phyloP scores from a whole-genome alignment of 1,140 invertebrate species.

The Whitmania pigra region DNA sequence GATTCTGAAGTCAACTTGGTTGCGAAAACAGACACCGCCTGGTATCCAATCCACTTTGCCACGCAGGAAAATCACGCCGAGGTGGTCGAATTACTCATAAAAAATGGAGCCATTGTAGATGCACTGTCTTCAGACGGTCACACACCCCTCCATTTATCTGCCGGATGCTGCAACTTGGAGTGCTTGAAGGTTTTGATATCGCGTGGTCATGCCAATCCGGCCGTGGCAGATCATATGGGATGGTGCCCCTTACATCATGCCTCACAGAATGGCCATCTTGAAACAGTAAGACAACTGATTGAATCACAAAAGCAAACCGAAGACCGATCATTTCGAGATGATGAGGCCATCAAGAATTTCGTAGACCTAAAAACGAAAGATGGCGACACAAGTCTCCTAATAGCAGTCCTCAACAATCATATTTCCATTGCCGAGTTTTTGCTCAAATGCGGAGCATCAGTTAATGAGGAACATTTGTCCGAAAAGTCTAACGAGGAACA shows the following conservation, averaged over 20 bases:
- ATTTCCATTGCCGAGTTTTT: conserved; percentile 13
- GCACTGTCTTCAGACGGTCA: conserved; percentile 35
- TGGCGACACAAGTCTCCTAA: conserved; percentile 21
- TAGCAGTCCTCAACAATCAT: conserved; percentile 23
- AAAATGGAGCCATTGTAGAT: conserved; percentile 47
- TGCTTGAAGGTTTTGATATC: conserved; percentile 34
- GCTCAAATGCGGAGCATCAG: conserved; percentile 3
- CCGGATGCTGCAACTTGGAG: conserved; percentile 38
- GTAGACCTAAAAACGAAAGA: conserved; percentile 16
- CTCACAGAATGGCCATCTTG: conserved; percentile 31
- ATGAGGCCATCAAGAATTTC: background rate
- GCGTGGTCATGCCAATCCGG: conserved; percentile 1
- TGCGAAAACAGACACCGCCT: background rate
- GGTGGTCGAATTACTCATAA: conserved; percentile 20
- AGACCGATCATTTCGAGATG: background rate
- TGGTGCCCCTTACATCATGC: conserved; percentile 25
- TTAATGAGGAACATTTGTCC: conserved; percentile 1
- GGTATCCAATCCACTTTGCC: conserved; percentile 23
- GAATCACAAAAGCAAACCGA: background rate
- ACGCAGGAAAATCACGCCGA: conserved; percentile 21
- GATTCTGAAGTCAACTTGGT: conserved; percentile 14
- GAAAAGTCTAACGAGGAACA: background rate
- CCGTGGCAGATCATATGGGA: conserved; percentile 16
- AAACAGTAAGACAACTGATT: conserved; percentile 38
- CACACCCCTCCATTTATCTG: conserved; percentile 30